These are phyloP conservation scores for Paralichthys olivaceus DNA, from an alignment of 2,113 vertebrate species.

Conservation along the genomic window DNA sequence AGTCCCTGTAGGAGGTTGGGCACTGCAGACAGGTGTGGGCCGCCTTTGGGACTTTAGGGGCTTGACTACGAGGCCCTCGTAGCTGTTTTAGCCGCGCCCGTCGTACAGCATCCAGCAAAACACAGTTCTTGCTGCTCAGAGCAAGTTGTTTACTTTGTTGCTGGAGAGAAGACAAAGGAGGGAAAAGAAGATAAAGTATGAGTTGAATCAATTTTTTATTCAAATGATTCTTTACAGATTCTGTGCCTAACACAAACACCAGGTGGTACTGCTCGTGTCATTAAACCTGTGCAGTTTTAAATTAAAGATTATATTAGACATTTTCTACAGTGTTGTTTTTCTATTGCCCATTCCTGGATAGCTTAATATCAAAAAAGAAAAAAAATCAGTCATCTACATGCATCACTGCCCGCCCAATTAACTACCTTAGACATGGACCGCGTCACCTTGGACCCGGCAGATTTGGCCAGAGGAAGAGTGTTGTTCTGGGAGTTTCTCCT, in stretches of 20 bases:
- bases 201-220: background rate
- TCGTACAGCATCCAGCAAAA: constrained; percentile 69
- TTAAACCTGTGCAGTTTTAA: no score
- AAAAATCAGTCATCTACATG: background rate
- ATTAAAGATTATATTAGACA: no score
- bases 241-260: no score
- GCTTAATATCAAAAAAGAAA: background rate
- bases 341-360: background rate
- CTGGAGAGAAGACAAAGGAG: constrained; percentile 24
- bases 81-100: constrained; percentile 77
- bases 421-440: constrained; percentile 69
- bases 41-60: constrained; percentile 68
- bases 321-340: background rate
- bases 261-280: no score
- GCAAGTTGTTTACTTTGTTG: constrained; percentile 63
- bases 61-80: constrained; percentile 71
- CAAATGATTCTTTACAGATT: background rate
- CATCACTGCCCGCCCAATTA: background rate
- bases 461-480: constrained; percentile 30
- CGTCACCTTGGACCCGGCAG: constrained; percentile 41
- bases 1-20: constrained; percentile 77
- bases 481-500: constrained; percentile 25
- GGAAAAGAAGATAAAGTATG: background rate
- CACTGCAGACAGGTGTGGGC: constrained; percentile 82
- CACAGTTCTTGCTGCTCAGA: constrained; percentile 60